A percentile compares a stretch with the other conserved stretches of the same genome.
phyloP scores from a whole-genome alignment of 2,113 vertebrate species.

The Aspiorhynchus laticeps region DNA sequence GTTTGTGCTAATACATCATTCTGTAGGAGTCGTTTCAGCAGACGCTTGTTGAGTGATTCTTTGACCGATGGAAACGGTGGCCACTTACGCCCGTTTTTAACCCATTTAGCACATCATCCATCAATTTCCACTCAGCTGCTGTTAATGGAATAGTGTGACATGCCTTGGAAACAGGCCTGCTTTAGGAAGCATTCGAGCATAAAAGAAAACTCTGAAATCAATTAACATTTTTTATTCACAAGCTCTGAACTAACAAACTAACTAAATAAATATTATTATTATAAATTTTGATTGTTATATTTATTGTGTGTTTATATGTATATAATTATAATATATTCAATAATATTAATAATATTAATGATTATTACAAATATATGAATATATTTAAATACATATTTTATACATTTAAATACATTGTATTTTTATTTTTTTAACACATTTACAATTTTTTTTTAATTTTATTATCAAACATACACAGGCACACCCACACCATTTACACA shows the following conservation, averaged over 20 bases:
- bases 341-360: no score
- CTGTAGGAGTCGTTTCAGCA: not conserved
- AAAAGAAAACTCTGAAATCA: constrained; percentile 5
- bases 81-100: constrained; percentile 30
- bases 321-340: no score
- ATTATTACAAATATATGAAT: not conserved
- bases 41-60: constrained; percentile 20
- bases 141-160: constrained; percentile 37
- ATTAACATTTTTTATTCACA: not conserved
- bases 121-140: constrained; percentile 31
- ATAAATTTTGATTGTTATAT: not conserved
- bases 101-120: constrained; percentile 43
- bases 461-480: no score
- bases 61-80: constrained; percentile 25
- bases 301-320: not conserved
- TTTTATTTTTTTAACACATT: no score
- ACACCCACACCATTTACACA: not conserved
- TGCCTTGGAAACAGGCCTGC: constrained; percentile 32
- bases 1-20: constrained; percentile 4
- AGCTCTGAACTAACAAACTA: not conserved
- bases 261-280: not conserved
- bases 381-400: not conserved
- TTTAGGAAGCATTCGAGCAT: not conserved
- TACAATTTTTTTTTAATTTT: not conserved
- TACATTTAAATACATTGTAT: no score